Evolutionary conservation across 1,140 invertebrate genomes (phyloP).

Genomic region (Cryptotermes secundus): DNA sequence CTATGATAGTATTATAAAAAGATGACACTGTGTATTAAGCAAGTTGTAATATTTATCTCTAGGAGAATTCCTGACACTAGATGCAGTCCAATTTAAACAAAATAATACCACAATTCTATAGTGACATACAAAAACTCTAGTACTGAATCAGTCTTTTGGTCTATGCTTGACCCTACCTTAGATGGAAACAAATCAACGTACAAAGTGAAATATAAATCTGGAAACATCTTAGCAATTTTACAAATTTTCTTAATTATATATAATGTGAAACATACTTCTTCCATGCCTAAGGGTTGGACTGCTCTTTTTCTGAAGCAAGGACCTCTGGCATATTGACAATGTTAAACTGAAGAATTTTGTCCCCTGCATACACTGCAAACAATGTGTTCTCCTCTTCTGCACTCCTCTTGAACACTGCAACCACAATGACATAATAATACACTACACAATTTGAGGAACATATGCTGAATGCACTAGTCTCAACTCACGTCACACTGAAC

Average conservation of each 20-base stretch:
- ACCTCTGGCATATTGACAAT: constrained; percentile 44
- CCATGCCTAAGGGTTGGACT: neutral
- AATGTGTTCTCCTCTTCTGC: constrained; percentile 36
- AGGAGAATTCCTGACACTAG: neutral
- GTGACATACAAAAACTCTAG: neutral
- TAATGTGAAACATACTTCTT: neutral
- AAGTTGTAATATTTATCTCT: neutral
- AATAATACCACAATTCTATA: neutral
- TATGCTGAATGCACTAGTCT: too few relatives aligned
- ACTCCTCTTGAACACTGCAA: constrained; percentile 43
- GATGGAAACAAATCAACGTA: neutral
- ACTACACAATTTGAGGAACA: neutral
- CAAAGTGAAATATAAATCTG: neutral
- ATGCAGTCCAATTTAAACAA: neutral
- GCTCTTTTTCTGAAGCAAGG: constrained; percentile 27
- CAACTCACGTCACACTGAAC: too few relatives aligned
- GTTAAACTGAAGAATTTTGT: constrained; percentile 44
- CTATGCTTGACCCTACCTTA: neutral
- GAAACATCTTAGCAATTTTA: neutral
- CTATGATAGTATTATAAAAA: neutral
- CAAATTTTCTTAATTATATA: neutral
- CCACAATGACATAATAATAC: neutral
- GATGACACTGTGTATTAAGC: neutral
- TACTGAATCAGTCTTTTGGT: constrained; percentile 2
- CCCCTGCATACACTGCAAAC: constrained; percentile 47